Evolutionary conservation across 1,140 invertebrate genomes (phyloP).

Genomic region (Reticulitermes speratus): DNA sequence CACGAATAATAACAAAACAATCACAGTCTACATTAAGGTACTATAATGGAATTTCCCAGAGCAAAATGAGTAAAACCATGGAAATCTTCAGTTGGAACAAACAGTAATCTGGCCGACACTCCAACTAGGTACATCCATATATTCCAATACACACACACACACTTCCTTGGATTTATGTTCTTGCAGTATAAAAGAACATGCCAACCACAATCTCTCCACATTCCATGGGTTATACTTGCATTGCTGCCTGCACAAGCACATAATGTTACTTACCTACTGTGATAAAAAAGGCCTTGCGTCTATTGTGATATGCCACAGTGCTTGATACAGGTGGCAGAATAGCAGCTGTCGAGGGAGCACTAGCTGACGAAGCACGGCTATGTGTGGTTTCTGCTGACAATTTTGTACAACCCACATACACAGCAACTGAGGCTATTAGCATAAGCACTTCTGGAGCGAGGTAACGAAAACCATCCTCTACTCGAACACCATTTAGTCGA

Average conservation of each 20-base stretch:
- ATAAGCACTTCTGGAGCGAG: conserved; percentile 64
- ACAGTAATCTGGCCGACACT: too few relatives aligned
- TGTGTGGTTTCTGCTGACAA: neutral
- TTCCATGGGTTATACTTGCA: too few relatives aligned
- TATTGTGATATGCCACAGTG: conserved; percentile 6
- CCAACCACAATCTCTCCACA: too few relatives aligned
- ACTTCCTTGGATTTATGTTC: too few relatives aligned
- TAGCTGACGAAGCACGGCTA: conserved; percentile 21
- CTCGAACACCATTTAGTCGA: conserved; percentile 60
- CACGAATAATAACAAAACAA: too few relatives aligned
- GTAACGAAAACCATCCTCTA: conserved; percentile 62
- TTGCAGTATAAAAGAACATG: neutral
- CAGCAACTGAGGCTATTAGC: conserved; percentile 50
- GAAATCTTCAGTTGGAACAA: too few relatives aligned
- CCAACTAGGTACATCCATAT: too few relatives aligned
- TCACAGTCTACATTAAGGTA: too few relatives aligned
- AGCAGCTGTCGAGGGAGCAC: conserved; percentile 27
- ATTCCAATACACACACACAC: too few relatives aligned
- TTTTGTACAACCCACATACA: conserved; percentile 49
- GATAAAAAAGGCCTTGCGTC: conserved; percentile 21
- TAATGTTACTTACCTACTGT: neutral
- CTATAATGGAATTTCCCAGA: too few relatives aligned
- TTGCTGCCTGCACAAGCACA: too few relatives aligned
- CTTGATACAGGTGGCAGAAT: conserved; percentile 21
- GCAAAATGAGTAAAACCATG: too few relatives aligned